These are phyloP conservation scores for Amblyopsis rosae DNA, from an alignment of 2,113 vertebrate species.

Conservation along the genomic window DNA sequence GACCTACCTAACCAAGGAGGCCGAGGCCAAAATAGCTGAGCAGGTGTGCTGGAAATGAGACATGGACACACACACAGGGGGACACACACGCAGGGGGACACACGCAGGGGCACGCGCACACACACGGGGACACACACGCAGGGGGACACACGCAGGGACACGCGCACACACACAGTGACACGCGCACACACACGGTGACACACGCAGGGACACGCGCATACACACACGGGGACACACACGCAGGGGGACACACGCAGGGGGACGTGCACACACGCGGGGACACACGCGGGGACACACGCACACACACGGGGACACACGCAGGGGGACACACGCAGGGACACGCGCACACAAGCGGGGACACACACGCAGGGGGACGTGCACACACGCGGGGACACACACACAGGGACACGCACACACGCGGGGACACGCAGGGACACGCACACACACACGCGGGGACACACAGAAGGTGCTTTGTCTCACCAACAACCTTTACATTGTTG, in stretches of 20 bases:
- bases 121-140: not conserved
- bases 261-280: not conserved
- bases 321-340: no score
- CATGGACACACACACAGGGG: not conserved
- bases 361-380: not conserved
- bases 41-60: slow-evolving; percentile 75
- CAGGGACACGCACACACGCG: not conserved
- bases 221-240: not conserved
- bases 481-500: no score
- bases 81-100: not conserved
- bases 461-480: no score
- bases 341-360: not conserved
- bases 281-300: not conserved
- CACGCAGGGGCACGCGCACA: not conserved
- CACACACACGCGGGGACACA: not conserved
- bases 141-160: not conserved
- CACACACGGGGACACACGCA: no score
- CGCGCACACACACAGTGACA: not conserved
- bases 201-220: no score
- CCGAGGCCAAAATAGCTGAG: slow-evolving; percentile 85
- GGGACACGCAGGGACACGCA: not conserved
- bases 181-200: no score
- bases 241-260: not conserved
- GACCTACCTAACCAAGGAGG: slow-evolving; percentile 86
- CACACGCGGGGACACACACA: not conserved